Percentiles rank a stretch among this genome's conserved stretches.
Evolutionary conservation across 2,888 invertebrate species (phyloP).

Genomic region (Brachypalpus laphriformis): DNA sequence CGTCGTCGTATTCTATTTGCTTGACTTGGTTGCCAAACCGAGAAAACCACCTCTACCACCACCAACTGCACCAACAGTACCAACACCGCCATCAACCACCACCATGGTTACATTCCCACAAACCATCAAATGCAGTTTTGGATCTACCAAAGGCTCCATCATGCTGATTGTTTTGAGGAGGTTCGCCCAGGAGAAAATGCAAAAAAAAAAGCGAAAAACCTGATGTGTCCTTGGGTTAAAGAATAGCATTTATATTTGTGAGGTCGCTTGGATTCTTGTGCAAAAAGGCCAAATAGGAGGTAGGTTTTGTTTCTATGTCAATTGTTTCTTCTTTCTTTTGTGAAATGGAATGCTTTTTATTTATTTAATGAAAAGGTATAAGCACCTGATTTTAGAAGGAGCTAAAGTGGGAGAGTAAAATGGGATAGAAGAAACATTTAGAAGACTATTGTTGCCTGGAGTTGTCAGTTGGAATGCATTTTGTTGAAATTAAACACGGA

Average conservation of each 20-base stretch:
- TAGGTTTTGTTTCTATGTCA: slow-evolving; percentile 67
- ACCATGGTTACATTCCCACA: slow-evolving; percentile 52
- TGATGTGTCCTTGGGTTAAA: slow-evolving; percentile 68
- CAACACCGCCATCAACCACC: slow-evolving; percentile 4
- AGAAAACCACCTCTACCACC: slow-evolving; percentile 56
- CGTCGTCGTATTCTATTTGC: slow-evolving; percentile 27
- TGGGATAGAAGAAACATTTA: slow-evolving; percentile 4
- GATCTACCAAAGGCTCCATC: slow-evolving; percentile 67
- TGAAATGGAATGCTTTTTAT: slow-evolving; percentile 55
- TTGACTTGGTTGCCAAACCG: slow-evolving; percentile 64
- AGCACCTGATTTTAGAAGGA: slow-evolving; percentile 24
- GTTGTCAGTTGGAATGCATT: slow-evolving; percentile 1
- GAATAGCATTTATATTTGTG: slow-evolving; percentile 71
- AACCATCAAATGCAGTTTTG: slow-evolving; percentile 63
- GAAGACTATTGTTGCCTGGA: neutral
- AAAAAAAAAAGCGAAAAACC: slow-evolving; percentile 10
- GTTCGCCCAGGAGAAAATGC: slow-evolving; percentile 62
- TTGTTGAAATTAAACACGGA: neutral
- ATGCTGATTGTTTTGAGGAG: slow-evolving; percentile 68
- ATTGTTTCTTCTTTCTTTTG: slow-evolving; percentile 29
- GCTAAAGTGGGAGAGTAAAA: slow-evolving; percentile 10
- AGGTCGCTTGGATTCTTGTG: slow-evolving; percentile 68
- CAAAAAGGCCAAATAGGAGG: slow-evolving; percentile 71
- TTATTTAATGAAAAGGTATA: slow-evolving; percentile 55
- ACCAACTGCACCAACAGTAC: slow-evolving; percentile 14